Percentiles rank a stretch among this genome's conserved stretches.
Conservation (phyloP, 2,797 vertebrate genomes). For the Sternotherus odoratus region DNA sequence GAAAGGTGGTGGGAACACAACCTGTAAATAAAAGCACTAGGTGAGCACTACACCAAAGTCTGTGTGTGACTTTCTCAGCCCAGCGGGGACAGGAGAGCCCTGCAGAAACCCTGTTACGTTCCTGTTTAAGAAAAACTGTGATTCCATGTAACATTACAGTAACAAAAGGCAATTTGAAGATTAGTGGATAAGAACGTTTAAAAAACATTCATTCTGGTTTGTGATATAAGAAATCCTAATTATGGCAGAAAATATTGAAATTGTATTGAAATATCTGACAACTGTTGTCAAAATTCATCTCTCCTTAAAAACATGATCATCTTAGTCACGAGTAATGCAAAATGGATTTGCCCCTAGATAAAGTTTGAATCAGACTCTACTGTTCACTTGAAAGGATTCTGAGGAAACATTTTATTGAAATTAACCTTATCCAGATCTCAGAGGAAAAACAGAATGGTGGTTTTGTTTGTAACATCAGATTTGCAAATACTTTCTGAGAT, state of each 20-base stretch:
- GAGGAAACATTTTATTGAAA: neutral
- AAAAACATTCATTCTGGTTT: neutral
- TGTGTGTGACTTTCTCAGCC: no score
- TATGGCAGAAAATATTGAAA: neutral
- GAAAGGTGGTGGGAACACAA: no score
- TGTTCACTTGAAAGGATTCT: neutral
- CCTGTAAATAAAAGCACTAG: no score
- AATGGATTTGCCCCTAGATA: neutral
- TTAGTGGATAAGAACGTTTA: neutral
- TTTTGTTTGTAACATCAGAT: conserved; percentile 6
- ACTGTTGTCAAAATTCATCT: neutral
- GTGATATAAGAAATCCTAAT: neutral
- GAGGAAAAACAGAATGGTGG: neutral
- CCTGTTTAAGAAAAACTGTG: neutral
- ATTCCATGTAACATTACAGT: neutral
- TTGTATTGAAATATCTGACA: neutral
- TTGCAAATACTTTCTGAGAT: conserved; percentile 39
- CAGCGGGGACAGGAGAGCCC: no score
- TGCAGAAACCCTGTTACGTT: no score
- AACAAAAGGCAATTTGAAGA: neutral
- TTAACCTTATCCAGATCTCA: neutral
- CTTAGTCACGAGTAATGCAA: neutral
- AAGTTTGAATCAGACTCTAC: neutral
- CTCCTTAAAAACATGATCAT: accelerated
- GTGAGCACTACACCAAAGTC: no score